phyloP scores from a whole-genome alignment of 2,797 vertebrate species.

The Microctenopoma steveboyesi region DNA sequence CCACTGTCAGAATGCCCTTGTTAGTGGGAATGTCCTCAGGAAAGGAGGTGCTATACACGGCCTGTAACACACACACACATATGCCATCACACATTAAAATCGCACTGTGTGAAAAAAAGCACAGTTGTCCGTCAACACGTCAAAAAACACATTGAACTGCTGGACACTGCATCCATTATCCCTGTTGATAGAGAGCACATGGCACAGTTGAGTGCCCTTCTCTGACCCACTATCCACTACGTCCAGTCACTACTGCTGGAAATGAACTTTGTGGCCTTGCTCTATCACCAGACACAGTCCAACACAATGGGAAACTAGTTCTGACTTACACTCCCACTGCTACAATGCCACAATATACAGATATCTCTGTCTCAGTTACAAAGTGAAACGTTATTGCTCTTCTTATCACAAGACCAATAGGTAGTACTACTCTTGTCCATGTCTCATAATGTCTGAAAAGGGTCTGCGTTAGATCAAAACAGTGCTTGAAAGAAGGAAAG shows the following conservation, averaged over 20 bases:
- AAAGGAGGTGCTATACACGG: conserved; percentile 87
- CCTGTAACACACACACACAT: conserved; percentile 73
- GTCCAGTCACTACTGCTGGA: conserved; percentile 14
- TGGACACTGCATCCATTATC: conserved; percentile 46
- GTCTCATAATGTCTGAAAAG: too few species aligned
- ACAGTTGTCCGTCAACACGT: conserved; percentile 19
- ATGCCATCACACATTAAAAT: conserved; percentile 23
- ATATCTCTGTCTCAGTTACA: neutral
- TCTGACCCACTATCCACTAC: conserved; percentile 17
- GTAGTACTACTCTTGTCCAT: neutral
- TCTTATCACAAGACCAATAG: neutral
- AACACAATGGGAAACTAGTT: neutral
- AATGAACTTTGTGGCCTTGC: conserved; percentile 35
- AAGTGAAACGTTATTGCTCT: neutral
- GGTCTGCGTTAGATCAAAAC: too few species aligned
- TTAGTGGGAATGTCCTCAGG: conserved; percentile 90
- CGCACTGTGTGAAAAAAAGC: neutral
- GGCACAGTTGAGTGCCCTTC: conserved; percentile 34
- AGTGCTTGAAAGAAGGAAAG: conserved; percentile 38
- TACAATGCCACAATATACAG: too few species aligned
- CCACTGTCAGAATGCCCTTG: conserved; percentile 90
- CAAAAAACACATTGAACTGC: conserved; percentile 33
- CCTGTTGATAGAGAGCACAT: conserved; percentile 34
- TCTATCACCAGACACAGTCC: conserved; percentile 27
- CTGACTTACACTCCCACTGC: too few species aligned